Conservation (phyloP, 2,113 vertebrate genomes). For the Trematocara marginatum region DNA sequence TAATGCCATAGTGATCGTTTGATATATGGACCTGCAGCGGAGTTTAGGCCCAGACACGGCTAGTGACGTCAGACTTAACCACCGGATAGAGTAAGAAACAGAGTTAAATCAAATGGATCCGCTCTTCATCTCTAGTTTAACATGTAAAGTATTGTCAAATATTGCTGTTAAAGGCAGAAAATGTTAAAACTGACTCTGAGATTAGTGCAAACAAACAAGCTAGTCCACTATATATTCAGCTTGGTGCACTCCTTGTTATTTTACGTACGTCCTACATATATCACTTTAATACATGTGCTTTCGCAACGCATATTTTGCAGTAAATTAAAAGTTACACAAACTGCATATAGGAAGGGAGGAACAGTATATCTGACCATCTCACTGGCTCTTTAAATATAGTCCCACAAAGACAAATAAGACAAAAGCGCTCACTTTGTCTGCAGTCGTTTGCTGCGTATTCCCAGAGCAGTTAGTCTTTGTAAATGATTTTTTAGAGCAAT, state of each 20-base stretch:
- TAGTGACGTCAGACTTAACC: too few relatives aligned
- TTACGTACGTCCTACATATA: neutral
- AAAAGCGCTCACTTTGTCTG: neutral
- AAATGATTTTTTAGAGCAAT: neutral
- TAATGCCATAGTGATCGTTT: too few relatives aligned
- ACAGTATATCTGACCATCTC: neutral
- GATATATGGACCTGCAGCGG: too few relatives aligned
- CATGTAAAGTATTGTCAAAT: neutral
- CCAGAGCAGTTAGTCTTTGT: neutral
- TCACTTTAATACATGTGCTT: neutral
- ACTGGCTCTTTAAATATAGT: neutral
- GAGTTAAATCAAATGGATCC: neutral
- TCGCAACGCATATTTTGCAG: neutral
- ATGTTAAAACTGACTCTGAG: neutral
- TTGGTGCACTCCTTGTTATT: neutral
- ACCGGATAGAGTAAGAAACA: accelerated
- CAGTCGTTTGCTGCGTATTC: neutral
- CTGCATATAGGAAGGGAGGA: neutral
- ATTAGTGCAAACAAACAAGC: neutral
- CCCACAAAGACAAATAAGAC: neutral
- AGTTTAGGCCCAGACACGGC: too few relatives aligned
- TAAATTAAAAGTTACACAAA: neutral
- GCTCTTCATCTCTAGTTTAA: neutral
- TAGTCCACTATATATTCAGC: neutral
- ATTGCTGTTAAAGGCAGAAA: neutral